Conservation (phyloP, 1,140 invertebrate species). For the Aradophagus sp. region DNA sequence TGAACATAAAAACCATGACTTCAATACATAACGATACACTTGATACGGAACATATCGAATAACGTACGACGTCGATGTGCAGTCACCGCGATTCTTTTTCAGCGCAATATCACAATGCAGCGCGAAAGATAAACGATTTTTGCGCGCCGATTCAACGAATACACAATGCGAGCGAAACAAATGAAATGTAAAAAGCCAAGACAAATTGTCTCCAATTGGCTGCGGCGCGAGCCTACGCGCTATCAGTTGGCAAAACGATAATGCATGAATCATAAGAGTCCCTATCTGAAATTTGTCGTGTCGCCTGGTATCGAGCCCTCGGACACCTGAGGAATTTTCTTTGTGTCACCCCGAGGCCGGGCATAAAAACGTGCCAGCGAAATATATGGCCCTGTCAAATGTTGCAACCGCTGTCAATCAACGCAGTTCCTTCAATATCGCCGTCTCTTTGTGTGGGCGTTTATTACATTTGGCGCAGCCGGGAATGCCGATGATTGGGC, state of each 20-base stretch:
- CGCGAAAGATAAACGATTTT: too few species aligned
- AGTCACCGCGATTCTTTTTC: too few species aligned
- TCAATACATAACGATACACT: too few species aligned
- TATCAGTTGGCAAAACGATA: conserved; percentile 38
- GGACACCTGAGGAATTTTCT: conserved; percentile 38
- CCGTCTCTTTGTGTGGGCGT: conserved; percentile 47
- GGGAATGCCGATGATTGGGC: conserved; percentile 41
- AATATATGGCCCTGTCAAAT: conserved; percentile 51
- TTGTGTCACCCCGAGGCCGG: conserved; percentile 19
- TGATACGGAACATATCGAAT: too few species aligned
- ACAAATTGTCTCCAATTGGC: conserved; percentile 32
- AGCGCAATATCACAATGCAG: too few species aligned
- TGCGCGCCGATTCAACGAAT: too few species aligned
- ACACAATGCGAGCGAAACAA: too few species aligned
- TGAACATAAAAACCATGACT: too few species aligned
- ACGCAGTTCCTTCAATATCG: conserved; percentile 28
- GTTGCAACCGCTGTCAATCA: conserved; percentile 52
- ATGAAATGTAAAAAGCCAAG: conserved; percentile 5
- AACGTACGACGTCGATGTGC: too few species aligned
- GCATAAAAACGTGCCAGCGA: conserved; percentile 23
- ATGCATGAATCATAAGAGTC: conserved; percentile 36
- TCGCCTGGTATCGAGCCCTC: conserved; percentile 18
- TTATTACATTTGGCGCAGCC: conserved; percentile 52
- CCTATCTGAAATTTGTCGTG: conserved; percentile 42
- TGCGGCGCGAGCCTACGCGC: background rate